A percentile compares a stretch with the other conserved stretches of the same genome.
Conservation (phyloP, 1,140 invertebrate genomes). For the Magallana ariakensis region DNA sequence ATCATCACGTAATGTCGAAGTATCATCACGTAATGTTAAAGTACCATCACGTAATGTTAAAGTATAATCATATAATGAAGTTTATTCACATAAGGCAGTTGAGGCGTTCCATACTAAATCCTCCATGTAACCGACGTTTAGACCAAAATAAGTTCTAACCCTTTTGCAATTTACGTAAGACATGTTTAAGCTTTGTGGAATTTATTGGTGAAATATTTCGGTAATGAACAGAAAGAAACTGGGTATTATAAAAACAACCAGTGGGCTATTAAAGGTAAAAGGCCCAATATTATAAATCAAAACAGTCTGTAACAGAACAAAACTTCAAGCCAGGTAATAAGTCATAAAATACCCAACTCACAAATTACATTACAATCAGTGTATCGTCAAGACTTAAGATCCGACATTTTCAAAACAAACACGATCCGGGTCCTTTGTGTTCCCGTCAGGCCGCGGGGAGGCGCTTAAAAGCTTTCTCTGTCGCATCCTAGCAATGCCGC, state of each 20-base stretch:
- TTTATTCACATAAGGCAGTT: too few relatives aligned
- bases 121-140: too few relatives aligned
- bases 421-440: background rate
- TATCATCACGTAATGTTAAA: too few relatives aligned
- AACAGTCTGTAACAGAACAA: background rate
- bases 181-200: too few relatives aligned
- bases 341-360: background rate
- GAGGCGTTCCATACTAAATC: too few relatives aligned
- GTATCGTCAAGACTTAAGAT: background rate
- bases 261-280: background rate
- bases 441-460: background rate
- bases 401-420: constrained; percentile 28
- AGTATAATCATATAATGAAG: too few relatives aligned
- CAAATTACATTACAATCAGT: background rate
- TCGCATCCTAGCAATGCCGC: constrained; percentile 1
- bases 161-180: too few relatives aligned
- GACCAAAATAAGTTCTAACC: too few relatives aligned
- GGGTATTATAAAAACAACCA: background rate
- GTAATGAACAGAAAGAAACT: background rate
- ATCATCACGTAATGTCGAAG: too few relatives aligned
- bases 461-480: background rate
- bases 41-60: too few relatives aligned
- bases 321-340: background rate
- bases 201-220: background rate
- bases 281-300: background rate